Evolutionary conservation across 2,797 vertebrate species (phyloP), one percentile per base, ranked within the genome.

Genomic region (Xiphorhynchus erythropygius): DNA sequence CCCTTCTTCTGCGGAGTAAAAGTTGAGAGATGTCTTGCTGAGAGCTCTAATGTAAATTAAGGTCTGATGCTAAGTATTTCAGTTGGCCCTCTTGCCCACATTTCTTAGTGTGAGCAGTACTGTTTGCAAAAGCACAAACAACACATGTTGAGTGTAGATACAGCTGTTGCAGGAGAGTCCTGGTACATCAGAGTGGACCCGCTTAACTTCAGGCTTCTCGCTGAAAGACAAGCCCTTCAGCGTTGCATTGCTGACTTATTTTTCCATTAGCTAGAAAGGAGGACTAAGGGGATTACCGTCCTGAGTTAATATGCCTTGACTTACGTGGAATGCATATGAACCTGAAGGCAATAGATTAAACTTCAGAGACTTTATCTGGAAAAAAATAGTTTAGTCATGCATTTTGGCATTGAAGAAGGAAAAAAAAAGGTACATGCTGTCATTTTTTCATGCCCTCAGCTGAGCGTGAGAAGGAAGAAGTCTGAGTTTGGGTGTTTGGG

Each of bases 101-200:
- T 90, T 88, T 93, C 60, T 81, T 75, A 13, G 17, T 24, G 49
- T 46, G 68, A 53, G 49, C 49, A 85, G 57, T 53, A 41, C 44
- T 64, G 39, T 76, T 88, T 84, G 63, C 85, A 91, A 86, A 88
- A 94, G 67, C 18, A 56, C 70, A 76, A 91, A 81, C 85, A 93
- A 2, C 42, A 87, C 49, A 13, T 6, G 22, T 73, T 37, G 53
- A 78, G 33, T 60, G 60, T 60, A 62, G 81, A 59, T 89, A 32
- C 82, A 92, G 82, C 79, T 93, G 79, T 80, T 74, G 71, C 57
- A 50, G 32, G 41, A 47, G 23, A 37, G 69, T 76, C 50, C 84
- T 79, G 56, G 8, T 55, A 8, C 3, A 5, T 84, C 49, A 50
- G 39, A 71, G n/a, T 30, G 78, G 32, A 35, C 39, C 62, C 76